phyloP scores from a whole-genome alignment of 2,888 invertebrate genomes.

The Caenorhabditis imperialis region DNA sequence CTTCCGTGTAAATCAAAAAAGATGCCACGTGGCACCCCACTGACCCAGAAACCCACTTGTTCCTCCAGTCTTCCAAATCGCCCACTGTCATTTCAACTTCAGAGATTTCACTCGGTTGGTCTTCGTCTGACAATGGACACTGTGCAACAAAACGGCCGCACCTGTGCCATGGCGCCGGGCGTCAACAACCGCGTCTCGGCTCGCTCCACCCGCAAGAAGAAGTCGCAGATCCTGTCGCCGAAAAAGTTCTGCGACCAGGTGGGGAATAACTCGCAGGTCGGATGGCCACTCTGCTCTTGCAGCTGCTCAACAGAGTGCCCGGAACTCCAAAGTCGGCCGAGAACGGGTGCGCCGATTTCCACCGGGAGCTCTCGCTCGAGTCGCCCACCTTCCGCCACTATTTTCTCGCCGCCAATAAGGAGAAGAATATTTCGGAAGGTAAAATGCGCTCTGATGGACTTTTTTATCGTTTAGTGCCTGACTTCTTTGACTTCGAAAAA shows the following conservation, averaged over 20 bases:
- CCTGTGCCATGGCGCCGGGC: no score
- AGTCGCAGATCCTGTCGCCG: constrained; percentile 43
- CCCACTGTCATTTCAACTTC: no score
- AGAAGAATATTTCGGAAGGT: constrained; percentile 50
- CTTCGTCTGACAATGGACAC: no score
- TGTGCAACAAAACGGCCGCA: no score
- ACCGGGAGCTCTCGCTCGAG: constrained; percentile 39
- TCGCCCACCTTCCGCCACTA: constrained; percentile 34
- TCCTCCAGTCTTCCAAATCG: no score
- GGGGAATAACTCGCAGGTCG: no score
- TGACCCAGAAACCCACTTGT: no score
- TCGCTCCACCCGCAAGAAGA: constrained; percentile 53
- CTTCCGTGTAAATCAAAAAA: no score
- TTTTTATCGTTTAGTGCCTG: neutral
- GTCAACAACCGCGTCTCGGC: constrained; percentile 35
- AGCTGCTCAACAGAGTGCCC: neutral
- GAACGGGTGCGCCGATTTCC: constrained; percentile 30
- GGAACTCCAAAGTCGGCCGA: constrained; percentile 15
- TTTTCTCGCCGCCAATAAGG: constrained; percentile 47
- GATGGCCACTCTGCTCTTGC: neutral
- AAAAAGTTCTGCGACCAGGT: constrained; percentile 52
- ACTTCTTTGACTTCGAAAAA: neutral
- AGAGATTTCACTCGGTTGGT: no score
- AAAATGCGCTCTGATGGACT: no score
- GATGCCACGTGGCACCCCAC: no score